Conservation (phyloP, 1,140 invertebrate species). For the Euborellia annulipes region DNA sequence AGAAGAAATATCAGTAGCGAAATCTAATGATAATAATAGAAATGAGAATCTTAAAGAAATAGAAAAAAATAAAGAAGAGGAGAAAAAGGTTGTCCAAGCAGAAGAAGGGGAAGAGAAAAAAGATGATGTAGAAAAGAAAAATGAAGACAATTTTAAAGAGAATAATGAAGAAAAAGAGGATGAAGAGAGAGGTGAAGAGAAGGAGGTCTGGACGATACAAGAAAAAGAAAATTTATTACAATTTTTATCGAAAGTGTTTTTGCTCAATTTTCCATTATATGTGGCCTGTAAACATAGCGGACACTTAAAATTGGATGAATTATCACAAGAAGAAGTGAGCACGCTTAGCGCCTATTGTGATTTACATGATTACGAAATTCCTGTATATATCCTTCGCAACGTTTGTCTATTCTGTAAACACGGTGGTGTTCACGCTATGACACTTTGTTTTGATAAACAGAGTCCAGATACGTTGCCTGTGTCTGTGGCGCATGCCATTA, state of each 20-base stretch:
- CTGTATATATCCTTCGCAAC: slow-evolving; percentile 72
- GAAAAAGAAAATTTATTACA: slow-evolving; percentile 64
- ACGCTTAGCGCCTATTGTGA: slow-evolving; percentile 72
- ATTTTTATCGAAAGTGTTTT: slow-evolving; percentile 63
- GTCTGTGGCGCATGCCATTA: slow-evolving; percentile 76
- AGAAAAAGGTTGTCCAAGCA: slow-evolving; percentile 23
- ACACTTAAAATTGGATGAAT: slow-evolving; percentile 55
- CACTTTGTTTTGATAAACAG: slow-evolving; percentile 59
- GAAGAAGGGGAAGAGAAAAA: slow-evolving; percentile 18
- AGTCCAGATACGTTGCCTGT: slow-evolving; percentile 61
- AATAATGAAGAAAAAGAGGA: slow-evolving; percentile 13
- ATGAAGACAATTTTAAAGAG: background rate
- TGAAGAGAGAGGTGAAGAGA: slow-evolving; percentile 14
- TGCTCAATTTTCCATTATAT: slow-evolving; percentile 82
- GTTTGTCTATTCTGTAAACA: slow-evolving; percentile 75
- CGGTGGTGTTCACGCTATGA: slow-evolving; percentile 73
- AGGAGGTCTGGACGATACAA: slow-evolving; percentile 43
- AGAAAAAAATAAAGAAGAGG: slow-evolving; percentile 3
- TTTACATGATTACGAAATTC: slow-evolving; percentile 81
- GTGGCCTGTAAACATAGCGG: slow-evolving; percentile 77
- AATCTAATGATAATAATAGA: slow-evolving; percentile 13
- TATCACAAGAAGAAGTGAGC: slow-evolving; percentile 59
- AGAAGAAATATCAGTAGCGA: slow-evolving; percentile 19
- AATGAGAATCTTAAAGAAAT: slow-evolving; percentile 23
- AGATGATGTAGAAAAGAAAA: background rate